Base-by-base conservation (phyloP, 64 coral and sea anemone genomes). In the Catalaphyllia jardinei region DNA sequence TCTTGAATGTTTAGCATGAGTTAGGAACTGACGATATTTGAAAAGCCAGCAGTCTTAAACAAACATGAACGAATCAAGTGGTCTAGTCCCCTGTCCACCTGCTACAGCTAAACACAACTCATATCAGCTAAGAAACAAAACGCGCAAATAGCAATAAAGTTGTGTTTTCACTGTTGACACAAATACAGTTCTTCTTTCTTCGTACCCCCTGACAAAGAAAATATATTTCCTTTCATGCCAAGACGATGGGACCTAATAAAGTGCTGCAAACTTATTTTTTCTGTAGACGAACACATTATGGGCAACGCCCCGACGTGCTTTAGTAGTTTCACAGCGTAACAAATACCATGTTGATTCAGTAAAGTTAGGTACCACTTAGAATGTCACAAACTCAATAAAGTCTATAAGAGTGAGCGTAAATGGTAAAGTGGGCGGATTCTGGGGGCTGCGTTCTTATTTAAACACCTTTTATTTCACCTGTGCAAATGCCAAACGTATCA, bases 401-500 rank as follows among this genome's bases (percentile, higher is more conserved):
- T 1, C 22, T 8, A 69, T 29, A 10, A 10, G 3, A 69, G 22
- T 10, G 25, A 69, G 65, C n/a, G 9, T 11, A 69, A 69, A 10
- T 69, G 22, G 20, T 20, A 69, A 69, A 69, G 10, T 24, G 65
- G 3, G 22, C 6, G 10, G 29, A 29, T 69, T 69, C 65, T 25
- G 4, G 20, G 25, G 0, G 4, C 55, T 51, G 54, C 54, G 31
- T n/a, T 71, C 16, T 20, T 85, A 50, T 71, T 85, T 35, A 50
- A 85, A 85, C 62, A 85, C 31, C 81, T 71, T 42, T 50, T 20
- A 4, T 79, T 54, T 29, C 81, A 85, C 63, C 35, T 71, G 62
- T 50, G 4, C 38, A 65, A 50, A 71, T n/a, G 3, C 17, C 22
- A 27, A 69, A 0, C 22, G 2, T 25, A 10, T 69, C 22, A n/a